phyloP scores from a whole-genome alignment of 30 jellyfish, hydroid and myxozoan species.

The Catostylus mosaicus region DNA sequence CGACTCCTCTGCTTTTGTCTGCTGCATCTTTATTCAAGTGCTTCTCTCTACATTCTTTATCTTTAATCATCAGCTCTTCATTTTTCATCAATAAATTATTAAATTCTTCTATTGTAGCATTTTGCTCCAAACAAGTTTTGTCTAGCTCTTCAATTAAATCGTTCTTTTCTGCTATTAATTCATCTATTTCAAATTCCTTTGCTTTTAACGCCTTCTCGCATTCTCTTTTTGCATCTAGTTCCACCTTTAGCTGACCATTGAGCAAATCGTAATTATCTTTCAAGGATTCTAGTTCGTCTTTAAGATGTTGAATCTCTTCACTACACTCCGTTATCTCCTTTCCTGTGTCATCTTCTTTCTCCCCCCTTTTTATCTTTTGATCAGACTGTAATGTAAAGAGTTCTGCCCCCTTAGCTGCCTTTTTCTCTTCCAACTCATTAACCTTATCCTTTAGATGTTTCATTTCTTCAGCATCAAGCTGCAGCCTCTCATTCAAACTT shows the following conservation, averaged over 20 bases:
- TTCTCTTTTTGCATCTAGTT: not conserved
- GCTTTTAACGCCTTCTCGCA: not conserved
- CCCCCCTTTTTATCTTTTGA: not conserved
- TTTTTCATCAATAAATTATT: conserved; percentile 6
- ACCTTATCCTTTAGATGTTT: not conserved
- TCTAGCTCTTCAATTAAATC: not conserved
- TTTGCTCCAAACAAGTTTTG: not conserved
- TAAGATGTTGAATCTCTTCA: not conserved
- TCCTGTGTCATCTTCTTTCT: too few species aligned
- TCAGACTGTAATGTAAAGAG: not conserved
- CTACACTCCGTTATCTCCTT: not conserved
- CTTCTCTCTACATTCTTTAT: conserved; percentile 9
- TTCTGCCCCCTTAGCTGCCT: not conserved
- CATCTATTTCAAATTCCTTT: not conserved
- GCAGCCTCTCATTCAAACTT: not conserved
- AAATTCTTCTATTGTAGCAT: conserved; percentile 24
- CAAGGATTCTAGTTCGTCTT: not conserved
- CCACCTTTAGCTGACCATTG: not conserved
- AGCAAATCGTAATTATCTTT: not conserved
- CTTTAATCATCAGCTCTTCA: not conserved
- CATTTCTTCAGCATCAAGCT: not conserved
- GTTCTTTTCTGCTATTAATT: not conserved
- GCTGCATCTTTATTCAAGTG: not conserved
- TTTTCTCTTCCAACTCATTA: not conserved
- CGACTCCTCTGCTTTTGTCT: not conserved